These are phyloP conservation scores for Platygyra sinensis DNA, from an alignment of 64 coral and sea anemone genomes.

Conservation along the genomic window DNA sequence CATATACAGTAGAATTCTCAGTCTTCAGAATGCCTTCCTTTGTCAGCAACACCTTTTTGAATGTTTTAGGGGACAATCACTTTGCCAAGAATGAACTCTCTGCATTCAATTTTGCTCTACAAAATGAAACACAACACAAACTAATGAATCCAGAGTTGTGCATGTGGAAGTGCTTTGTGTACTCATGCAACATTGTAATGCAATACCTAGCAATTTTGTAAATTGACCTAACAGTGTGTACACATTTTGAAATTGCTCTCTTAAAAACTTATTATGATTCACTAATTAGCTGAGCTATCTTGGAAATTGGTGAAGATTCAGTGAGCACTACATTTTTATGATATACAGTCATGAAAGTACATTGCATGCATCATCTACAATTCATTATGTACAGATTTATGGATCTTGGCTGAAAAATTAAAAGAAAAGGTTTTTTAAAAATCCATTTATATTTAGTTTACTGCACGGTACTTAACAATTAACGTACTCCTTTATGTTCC, in stretches of 20 bases:
- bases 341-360: too few relatives aligned
- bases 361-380: too few relatives aligned
- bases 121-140: background rate
- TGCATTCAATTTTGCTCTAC: constrained; percentile 9
- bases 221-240: too few relatives aligned
- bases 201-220: too few relatives aligned
- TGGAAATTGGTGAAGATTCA: too few relatives aligned
- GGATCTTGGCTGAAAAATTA: too few relatives aligned
- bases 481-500: background rate
- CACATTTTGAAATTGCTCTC: too few relatives aligned
- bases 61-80: constrained; percentile 44
- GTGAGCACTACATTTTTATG: too few relatives aligned
- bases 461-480: background rate
- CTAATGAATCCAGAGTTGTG: background rate
- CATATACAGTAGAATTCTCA: constrained; percentile 41
- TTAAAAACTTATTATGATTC: too few relatives aligned
- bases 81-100: constrained; percentile 47
- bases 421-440: background rate
- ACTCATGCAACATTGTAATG: too few relatives aligned
- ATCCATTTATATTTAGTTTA: background rate
- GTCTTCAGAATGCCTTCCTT: constrained; percentile 16
- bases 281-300: too few relatives aligned
- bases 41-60: constrained; percentile 38
- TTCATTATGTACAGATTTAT: too few relatives aligned
- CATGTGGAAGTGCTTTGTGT: background rate